Base-by-base conservation (phyloP, 2,113 vertebrate genomes). In the Crotophaga sulcirostris region DNA sequence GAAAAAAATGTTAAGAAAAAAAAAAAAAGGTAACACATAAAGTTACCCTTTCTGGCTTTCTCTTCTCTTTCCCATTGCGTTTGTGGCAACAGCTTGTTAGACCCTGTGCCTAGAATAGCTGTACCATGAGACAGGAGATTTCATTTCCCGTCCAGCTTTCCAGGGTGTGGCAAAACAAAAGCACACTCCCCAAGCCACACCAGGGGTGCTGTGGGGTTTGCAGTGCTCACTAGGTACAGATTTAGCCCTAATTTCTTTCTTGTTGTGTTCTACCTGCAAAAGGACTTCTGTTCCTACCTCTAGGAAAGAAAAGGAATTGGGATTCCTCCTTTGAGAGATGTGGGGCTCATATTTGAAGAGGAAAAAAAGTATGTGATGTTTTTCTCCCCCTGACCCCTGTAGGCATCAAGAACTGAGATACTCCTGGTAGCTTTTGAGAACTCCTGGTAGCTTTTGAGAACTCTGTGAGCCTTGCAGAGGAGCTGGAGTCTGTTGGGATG, bases 41-140 rank as follows among this genome's bases (percentile, higher is more conserved):
- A 73, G 31, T 55, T 34, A 58, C 64, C 40, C 69, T 64, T 21
- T 25, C 38, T 47, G 4, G 9, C 58, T 92, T 74, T 93, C 86
- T 84, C 52, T 84, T 86, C 73, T 59, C 72, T 40, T 77, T 67
- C 80, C 77, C 2, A 2, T 54, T 31, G 72, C 26, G 81, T 73
- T 87, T 92, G 67, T 70, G 81, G 84, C 54, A 54, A 34, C 55
- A 76, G 78, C 74, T 87, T 60, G 68, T 78, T 55, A 74, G 45
- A 67, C 40, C 10, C 77, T 31, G 69, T 58, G 67, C 58, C 36
- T 79, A 9, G 40, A 87, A 66, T 33, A 94, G 87, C 77, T 82
- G 51, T 66, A 73, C 72, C 63, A n/a, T 58, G 81, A 91, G 89
- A 51, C 62, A 73, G 84, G 89, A 89, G 74, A 91, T 75, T 76